phyloP scores from a whole-genome alignment of 2,888 invertebrate genomes.

The Conchocele bisecta region DNA sequence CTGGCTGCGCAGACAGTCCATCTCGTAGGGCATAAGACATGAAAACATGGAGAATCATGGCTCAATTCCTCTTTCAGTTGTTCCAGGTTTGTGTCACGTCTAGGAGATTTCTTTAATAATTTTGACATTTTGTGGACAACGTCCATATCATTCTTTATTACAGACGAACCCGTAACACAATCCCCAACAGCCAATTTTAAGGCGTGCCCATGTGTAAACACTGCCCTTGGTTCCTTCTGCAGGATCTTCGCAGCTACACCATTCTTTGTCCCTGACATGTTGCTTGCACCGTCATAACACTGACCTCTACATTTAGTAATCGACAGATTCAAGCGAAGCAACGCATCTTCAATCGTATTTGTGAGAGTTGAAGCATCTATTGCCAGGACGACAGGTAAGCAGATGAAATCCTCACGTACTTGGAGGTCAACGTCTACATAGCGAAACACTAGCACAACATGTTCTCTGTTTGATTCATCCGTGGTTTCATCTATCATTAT shows the following conservation, averaged over 20 bases:
- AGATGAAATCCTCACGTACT: slow-evolving; percentile 60
- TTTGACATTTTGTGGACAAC: too few relatives aligned
- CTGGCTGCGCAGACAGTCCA: too few relatives aligned
- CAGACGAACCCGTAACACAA: slow-evolving; percentile 65
- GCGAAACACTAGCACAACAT: slow-evolving; percentile 55
- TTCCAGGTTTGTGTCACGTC: too few relatives aligned
- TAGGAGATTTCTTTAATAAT: too few relatives aligned
- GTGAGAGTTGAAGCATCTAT: slow-evolving; percentile 40
- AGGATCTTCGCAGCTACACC: slow-evolving; percentile 48
- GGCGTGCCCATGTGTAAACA: slow-evolving; percentile 55
- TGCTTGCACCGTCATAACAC: slow-evolving; percentile 56
- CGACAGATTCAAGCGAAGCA: slow-evolving; percentile 44
- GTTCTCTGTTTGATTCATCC: slow-evolving; percentile 58
- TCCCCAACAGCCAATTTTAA: slow-evolving; percentile 52
- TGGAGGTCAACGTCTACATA: slow-evolving; percentile 46
- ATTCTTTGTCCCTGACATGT: slow-evolving; percentile 48
- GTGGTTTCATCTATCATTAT: slow-evolving; percentile 60
- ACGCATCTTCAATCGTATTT: slow-evolving; percentile 39
- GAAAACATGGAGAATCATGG: too few relatives aligned
- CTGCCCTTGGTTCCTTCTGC: slow-evolving; percentile 28
- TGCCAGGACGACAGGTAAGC: slow-evolving; percentile 39
- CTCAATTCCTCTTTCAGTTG: too few relatives aligned
- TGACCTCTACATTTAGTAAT: slow-evolving; percentile 54
- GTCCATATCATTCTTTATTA: too few relatives aligned
- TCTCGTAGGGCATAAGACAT: too few relatives aligned